These are phyloP conservation scores for Pseudococcus viburni DNA, from an alignment of 2,888 invertebrate species.

Conservation along the genomic window DNA sequence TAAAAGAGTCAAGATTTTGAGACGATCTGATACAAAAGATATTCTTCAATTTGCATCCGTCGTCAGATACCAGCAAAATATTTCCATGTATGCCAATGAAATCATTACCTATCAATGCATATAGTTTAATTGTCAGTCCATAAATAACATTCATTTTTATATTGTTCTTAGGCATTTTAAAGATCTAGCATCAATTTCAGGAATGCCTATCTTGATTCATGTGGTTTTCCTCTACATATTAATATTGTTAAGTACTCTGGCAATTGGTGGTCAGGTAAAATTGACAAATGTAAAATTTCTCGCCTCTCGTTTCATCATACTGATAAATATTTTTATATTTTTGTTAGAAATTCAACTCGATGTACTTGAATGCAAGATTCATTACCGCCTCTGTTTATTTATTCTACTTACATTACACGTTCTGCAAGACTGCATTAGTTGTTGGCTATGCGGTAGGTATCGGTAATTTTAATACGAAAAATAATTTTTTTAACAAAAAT, in stretches of 20 bases:
- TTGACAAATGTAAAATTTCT: background rate
- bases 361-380: background rate
- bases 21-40: background rate
- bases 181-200: background rate
- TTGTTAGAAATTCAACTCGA: background rate
- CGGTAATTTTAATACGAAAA: no score
- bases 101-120: background rate
- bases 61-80: background rate
- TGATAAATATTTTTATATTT: background rate
- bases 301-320: no score
- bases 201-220: background rate
- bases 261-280: background rate
- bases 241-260: background rate
- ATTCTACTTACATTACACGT: background rate
- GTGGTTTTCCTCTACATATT: background rate
- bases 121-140: background rate
- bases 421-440: background rate
- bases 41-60: background rate
- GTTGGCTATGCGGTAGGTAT: background rate
- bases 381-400: background rate
- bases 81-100: background rate
- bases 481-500: no score
- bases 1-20: background rate
- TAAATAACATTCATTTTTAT: no score
- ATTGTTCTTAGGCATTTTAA: background rate